These are phyloP conservation scores for Seira musarum DNA, from an alignment of 2,888 invertebrate species.

Conservation along the genomic window DNA sequence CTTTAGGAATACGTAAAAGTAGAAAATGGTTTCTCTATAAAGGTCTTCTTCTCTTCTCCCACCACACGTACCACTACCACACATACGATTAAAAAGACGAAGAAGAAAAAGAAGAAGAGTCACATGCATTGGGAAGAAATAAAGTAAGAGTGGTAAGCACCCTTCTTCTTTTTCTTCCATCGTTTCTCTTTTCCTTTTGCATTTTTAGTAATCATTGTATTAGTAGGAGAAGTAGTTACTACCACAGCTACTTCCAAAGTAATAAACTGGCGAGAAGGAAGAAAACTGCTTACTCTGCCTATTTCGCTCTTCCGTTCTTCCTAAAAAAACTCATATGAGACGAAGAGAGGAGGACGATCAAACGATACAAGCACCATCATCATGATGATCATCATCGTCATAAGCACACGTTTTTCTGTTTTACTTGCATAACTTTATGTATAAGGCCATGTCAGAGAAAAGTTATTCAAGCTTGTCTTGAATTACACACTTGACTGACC, in stretches of 20 bases:
- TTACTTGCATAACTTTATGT: slow-evolving; percentile 22
- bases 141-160: too few relatives aligned
- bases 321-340: not conserved
- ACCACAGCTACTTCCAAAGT: too few relatives aligned
- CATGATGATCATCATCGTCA: slow-evolving; percentile 21
- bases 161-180: too few relatives aligned
- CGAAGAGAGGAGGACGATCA: slow-evolving; percentile 25
- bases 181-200: not conserved
- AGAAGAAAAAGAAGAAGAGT: too few relatives aligned
- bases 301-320: slow-evolving; percentile 45
- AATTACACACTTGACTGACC: slow-evolving; percentile 57
- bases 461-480: slow-evolving; percentile 58
- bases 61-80: too few relatives aligned
- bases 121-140: too few relatives aligned
- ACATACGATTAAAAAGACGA: too few relatives aligned
- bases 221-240: too few relatives aligned
- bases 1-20: too few relatives aligned
- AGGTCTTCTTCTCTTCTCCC: too few relatives aligned
- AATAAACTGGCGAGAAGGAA: slow-evolving; percentile 32
- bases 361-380: slow-evolving; percentile 19
- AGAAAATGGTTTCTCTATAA: too few relatives aligned
- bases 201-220: slow-evolving; percentile 3
- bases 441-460: slow-evolving; percentile 50
- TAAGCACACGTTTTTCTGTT: slow-evolving; percentile 20
- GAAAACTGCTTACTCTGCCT: slow-evolving; percentile 45